Conservation (phyloP, 1,140 invertebrate genomes). For the Bombus confusus region DNA sequence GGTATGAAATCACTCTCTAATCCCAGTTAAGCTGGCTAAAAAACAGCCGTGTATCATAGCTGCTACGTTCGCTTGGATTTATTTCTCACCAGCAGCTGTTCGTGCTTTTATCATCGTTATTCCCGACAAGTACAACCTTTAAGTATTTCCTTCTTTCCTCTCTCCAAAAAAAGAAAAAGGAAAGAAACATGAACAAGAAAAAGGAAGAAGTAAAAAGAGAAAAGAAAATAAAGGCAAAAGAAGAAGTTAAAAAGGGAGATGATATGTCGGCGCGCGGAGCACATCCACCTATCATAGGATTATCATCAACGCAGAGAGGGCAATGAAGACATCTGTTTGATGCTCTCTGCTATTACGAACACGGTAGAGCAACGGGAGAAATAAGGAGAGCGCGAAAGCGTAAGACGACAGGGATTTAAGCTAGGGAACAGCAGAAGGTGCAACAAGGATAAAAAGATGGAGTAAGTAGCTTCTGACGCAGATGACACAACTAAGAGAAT, state of each 20-base stretch:
- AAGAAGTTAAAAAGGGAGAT: background rate
- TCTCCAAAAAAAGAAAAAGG: background rate
- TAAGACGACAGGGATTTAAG: background rate
- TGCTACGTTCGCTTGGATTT: too few relatives aligned
- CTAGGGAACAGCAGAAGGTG: background rate
- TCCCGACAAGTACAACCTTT: too few relatives aligned
- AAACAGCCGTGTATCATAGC: too few relatives aligned
- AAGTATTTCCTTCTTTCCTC: background rate
- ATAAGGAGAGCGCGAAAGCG: background rate
- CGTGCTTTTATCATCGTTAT: too few relatives aligned
- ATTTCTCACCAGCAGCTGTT: too few relatives aligned
- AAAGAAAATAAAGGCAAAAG: background rate
- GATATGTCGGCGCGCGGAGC: background rate
- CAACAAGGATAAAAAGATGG: background rate
- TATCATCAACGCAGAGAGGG: constrained; percentile 18
- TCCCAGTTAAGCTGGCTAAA: too few relatives aligned
- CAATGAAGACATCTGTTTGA: constrained; percentile 44
- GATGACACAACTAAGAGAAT: constrained; percentile 39
- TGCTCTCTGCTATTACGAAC: constrained; percentile 7
- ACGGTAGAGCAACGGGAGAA: background rate
- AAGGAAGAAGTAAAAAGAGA: background rate
- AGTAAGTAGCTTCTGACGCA: background rate
- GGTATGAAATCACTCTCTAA: too few relatives aligned
- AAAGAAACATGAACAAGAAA: background rate
- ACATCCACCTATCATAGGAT: constrained; percentile 19